Base-by-base conservation (phyloP, 2,113 vertebrate species). In the Leptosomus discolor region DNA sequence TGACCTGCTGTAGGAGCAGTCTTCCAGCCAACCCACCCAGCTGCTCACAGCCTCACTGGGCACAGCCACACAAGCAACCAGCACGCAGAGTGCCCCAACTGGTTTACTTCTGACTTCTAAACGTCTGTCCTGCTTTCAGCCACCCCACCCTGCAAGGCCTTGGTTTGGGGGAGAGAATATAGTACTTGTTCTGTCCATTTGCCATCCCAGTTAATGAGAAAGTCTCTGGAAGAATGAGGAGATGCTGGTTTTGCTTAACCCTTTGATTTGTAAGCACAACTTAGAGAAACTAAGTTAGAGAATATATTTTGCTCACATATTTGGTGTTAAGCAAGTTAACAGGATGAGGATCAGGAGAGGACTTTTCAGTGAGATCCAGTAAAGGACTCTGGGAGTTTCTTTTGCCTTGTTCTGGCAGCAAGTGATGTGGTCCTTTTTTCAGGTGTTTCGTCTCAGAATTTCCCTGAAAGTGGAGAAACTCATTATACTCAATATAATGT, bases 141-240 rank as follows among this genome's bases (percentile, higher is more conserved):
- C 29, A 5, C 15, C 18, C 8, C 13, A 21, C 6, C 16, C 14
- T 1, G 13, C 15, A 26, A 3, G 9, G 32, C 12, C 10, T 19
- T 17, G 51, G 21, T 37, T 50, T 21, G 29, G 12, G 6, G 26
- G 18, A 76, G 37, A 61, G 8, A 15, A 4, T 1, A 2, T 1
- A 11, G n/a, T 50, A 20, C 22, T 67, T 71, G 4, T 13, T 48
- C 56, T 67, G 50, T 43, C 54, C 50, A 8, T 1, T 9, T 22
- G 18, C 30, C 24, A 8, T 27, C 34, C 29, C 50, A 60, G 6
- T 4, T n/a, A 32, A 45, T 6, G 57, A 53, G 36, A 11, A 39
- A 26, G 19, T 6, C 34, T 48, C 50, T 53, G 50, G 37, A 29
- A 37, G 14, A 78, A 45, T 4, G 10, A 74, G 46, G 41, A 67